Evolutionary conservation across 2,797 vertebrate genomes (phyloP).

Genomic region (Trachops cirrhosus): DNA sequence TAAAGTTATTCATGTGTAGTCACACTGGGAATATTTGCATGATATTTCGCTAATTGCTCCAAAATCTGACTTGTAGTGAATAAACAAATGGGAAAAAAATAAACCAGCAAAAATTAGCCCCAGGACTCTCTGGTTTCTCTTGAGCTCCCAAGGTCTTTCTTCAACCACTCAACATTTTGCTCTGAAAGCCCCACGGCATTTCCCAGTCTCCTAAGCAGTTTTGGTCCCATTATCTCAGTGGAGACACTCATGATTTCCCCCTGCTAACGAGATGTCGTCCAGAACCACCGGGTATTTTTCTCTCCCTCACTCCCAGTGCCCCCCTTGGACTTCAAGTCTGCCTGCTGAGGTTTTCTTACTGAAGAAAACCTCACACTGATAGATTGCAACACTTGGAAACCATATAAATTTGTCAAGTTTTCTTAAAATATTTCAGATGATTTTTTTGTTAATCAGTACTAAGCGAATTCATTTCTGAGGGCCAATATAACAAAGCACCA

Average conservation of each 20-base stretch:
- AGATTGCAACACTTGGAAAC: slow-evolving; percentile 1
- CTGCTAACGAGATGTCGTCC: not conserved
- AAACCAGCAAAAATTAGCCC: slow-evolving; percentile 74
- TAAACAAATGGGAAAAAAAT: slow-evolving; percentile 76
- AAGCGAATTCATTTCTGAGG: not conserved
- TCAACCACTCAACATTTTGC: slow-evolving; percentile 44
- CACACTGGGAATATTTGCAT: slow-evolving; percentile 86
- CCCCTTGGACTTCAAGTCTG: slow-evolving; percentile 16
- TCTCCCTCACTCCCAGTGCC: not conserved
- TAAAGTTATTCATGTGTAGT: slow-evolving; percentile 82
- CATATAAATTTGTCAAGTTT: slow-evolving; percentile 53
- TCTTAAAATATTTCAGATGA: slow-evolving; percentile 39
- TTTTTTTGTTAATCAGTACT: not conserved
- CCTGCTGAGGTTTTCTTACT: slow-evolving; percentile 43
- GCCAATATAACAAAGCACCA: not conserved
- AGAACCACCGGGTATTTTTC: not conserved
- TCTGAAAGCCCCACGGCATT: slow-evolving; percentile 45
- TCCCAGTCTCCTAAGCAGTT: slow-evolving; percentile 15
- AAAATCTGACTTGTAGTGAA: slow-evolving; percentile 81
- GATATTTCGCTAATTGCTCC: slow-evolving; percentile 85
- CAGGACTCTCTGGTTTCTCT: slow-evolving; percentile 67
- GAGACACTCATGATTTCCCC: slow-evolving; percentile 26
- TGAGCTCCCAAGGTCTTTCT: slow-evolving; percentile 66
- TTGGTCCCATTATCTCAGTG: slow-evolving; percentile 24
- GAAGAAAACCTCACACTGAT: not conserved